phyloP scores from a whole-genome alignment of 2,888 invertebrate species.

The Charanyca ferruginea region DNA sequence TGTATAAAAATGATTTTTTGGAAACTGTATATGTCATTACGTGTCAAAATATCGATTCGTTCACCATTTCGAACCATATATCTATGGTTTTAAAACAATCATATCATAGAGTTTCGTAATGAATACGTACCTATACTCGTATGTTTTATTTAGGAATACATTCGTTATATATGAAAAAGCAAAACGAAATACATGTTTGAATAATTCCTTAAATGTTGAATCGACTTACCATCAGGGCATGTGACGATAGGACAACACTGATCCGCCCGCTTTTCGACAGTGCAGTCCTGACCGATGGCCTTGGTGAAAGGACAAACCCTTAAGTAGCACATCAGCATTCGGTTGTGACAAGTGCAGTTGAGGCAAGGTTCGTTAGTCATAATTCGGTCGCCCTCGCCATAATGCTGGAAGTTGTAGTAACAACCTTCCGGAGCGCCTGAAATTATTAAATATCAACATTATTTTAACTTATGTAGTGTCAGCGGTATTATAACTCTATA shows the following conservation, averaged over 20 bases:
- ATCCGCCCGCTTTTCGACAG: conserved; percentile 96
- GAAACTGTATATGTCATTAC: no score
- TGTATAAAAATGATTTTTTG: no score
- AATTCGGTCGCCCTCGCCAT: conserved; percentile 98
- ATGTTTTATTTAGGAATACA: no score
- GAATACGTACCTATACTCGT: no score
- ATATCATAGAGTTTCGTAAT: neutral
- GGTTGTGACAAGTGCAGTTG: conserved; percentile 98
- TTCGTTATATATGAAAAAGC: no score
- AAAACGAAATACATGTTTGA: no score
- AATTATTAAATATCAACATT: conserved; percentile 57
- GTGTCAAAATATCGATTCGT: no score
- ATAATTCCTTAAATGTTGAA: neutral
- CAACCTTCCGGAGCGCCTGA: conserved; percentile 93
- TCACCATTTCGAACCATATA: no score
- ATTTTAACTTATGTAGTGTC: neutral
- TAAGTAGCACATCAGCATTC: conserved; percentile 98
- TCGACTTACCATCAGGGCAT: conserved; percentile 96
- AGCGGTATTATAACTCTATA: neutral
- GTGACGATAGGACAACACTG: conserved; percentile 98
- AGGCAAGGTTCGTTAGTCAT: conserved; percentile 98
- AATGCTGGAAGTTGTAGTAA: conserved; percentile 98
- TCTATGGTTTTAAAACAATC: no score
- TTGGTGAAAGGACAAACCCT: conserved; percentile 98
- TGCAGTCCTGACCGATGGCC: conserved; percentile 97